Conservation (phyloP, 2,113 vertebrate species). For the Columbina picui region DNA sequence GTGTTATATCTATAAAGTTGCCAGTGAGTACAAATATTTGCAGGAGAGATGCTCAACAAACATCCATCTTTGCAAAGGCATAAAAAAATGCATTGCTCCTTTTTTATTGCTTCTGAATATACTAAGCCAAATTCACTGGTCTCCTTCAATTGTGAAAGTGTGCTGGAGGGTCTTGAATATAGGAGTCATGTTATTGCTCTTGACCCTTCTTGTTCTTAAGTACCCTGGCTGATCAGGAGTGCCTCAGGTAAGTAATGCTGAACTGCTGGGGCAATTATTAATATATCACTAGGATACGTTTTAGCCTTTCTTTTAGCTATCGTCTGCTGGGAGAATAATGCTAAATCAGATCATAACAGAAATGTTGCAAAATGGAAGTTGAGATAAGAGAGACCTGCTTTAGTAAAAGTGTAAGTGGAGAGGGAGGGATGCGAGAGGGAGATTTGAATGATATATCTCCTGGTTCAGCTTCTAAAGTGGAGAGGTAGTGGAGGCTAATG, state of each 20-base stretch:
- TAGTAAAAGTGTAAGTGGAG: neutral
- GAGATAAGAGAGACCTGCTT: neutral
- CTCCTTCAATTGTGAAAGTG: neutral
- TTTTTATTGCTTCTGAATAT: neutral
- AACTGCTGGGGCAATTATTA: neutral
- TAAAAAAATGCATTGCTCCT: neutral
- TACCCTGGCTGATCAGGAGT: neutral
- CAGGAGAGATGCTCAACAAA: neutral
- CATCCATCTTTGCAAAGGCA: neutral
- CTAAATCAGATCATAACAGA: neutral
- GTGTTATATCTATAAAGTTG: neutral
- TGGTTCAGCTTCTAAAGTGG: neutral
- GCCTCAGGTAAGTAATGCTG: neutral
- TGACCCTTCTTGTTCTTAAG: neutral
- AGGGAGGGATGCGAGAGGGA: neutral
- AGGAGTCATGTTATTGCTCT: neutral
- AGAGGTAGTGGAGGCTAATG: slow-evolving; percentile 4
- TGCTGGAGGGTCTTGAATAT: neutral
- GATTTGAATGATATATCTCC: neutral
- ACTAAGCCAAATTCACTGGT: neutral
- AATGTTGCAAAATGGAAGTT: neutral
- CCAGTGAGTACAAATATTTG: neutral
- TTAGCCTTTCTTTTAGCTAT: neutral
- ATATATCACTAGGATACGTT: neutral
- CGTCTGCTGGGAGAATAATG: neutral